Percentiles rank a stretch among this genome's conserved stretches.
Conservation (phyloP, 2,113 vertebrate species). For the Macheiramphus alcinus region DNA sequence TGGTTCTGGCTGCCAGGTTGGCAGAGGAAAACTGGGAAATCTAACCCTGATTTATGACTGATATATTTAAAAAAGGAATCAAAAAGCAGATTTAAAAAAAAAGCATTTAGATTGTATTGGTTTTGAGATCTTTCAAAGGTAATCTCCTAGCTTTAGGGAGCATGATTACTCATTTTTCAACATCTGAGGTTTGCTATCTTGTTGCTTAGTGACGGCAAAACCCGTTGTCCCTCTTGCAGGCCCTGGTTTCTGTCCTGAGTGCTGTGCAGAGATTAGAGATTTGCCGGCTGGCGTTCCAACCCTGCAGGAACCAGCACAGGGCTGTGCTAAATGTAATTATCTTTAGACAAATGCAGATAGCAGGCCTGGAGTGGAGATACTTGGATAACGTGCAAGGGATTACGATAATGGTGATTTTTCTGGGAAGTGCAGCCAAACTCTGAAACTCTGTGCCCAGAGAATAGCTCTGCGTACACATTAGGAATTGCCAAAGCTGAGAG, state of each 20-base stretch:
- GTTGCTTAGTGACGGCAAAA: background rate
- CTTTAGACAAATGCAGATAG: background rate
- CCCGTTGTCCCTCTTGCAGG: background rate
- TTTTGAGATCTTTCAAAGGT: background rate
- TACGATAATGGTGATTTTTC: background rate
- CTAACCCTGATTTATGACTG: background rate
- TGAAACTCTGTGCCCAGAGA: background rate
- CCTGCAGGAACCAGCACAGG: background rate
- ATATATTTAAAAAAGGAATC: background rate
- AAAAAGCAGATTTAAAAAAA: background rate
- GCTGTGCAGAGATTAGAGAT: background rate
- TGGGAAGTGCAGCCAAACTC: background rate
- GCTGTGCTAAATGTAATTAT: background rate
- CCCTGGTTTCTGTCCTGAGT: background rate
- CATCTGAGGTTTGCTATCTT: background rate
- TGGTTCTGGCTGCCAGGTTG: background rate
- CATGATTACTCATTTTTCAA: background rate
- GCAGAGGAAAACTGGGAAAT: background rate
- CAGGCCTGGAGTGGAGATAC: background rate
- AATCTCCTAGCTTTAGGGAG: background rate
- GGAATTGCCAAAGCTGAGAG: background rate
- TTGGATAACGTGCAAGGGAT: background rate
- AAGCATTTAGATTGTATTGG: background rate
- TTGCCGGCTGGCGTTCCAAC: background rate
- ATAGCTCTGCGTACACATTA: rapidly evolving